Conservation (phyloP, 2,888 invertebrate genomes). For the Deilephila porcellus region DNA sequence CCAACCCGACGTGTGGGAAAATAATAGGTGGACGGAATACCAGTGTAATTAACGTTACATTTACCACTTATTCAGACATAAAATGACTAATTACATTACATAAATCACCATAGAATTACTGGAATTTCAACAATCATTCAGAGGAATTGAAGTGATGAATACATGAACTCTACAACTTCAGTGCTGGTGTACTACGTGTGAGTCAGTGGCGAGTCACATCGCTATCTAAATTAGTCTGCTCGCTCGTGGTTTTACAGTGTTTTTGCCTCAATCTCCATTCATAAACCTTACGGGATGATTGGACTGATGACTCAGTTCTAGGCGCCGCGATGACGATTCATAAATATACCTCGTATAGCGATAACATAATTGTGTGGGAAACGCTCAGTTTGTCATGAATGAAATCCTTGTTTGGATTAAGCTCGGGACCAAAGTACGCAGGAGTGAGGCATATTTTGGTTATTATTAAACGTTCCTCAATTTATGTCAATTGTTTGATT, state of each 20-base stretch:
- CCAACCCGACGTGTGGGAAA: too few relatives aligned
- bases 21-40: too few relatives aligned
- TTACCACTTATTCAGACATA: background rate
- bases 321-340: conserved; percentile 12
- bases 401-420: background rate
- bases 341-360: background rate
- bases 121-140: conserved; percentile 37
- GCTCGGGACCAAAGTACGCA: too few relatives aligned
- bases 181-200: background rate
- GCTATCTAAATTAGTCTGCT: conserved; percentile 16
- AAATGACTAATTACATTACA: conserved; percentile 8
- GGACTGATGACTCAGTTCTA: background rate
- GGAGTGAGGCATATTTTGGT: too few relatives aligned
- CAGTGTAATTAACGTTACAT: too few relatives aligned
- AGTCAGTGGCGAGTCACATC: conserved; percentile 3
- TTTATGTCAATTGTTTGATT: too few relatives aligned
- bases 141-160: conserved; percentile 34
- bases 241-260: background rate
- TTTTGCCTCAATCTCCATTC: conserved; percentile 7
- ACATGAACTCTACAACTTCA: background rate
- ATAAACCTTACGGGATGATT: conserved; percentile 3
- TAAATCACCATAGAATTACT: conserved; percentile 29
- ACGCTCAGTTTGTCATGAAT: background rate
- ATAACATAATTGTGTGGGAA: conserved; percentile 2
- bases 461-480: too few relatives aligned